Evolutionary conservation across 2,113 vertebrate genomes (phyloP).

Genomic region (Bungarus multicinctus): DNA sequence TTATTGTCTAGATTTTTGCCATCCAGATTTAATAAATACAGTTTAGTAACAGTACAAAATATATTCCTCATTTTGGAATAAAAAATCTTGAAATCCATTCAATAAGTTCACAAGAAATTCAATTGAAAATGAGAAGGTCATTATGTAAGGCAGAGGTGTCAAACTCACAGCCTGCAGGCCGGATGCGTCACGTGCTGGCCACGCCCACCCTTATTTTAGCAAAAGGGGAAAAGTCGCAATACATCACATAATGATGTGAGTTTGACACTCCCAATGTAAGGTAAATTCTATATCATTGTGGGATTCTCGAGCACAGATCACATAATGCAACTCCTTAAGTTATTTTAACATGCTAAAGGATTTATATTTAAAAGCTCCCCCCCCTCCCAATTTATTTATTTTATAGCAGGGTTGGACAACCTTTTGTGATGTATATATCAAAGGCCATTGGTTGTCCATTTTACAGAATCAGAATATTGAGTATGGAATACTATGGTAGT

Average conservation of each 20-base stretch:
- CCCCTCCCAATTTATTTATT: not conserved
- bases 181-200: too few relatives aligned
- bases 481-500: not conserved
- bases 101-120: not conserved
- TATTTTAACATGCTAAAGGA: not conserved
- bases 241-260: too few relatives aligned
- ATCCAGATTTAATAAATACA: not conserved
- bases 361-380: not conserved
- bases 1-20: not conserved
- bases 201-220: too few relatives aligned
- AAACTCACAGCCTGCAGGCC: too few relatives aligned
- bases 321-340: not conserved
- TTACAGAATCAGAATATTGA: not conserved
- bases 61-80: not conserved
- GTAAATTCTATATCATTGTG: not conserved
- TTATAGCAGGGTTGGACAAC: not conserved
- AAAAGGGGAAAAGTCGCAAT: too few relatives aligned
- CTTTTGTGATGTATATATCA: not conserved
- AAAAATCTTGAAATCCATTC: not conserved
- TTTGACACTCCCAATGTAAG: too few relatives aligned
- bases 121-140: not conserved
- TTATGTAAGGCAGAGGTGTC: not conserved
- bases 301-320: not conserved
- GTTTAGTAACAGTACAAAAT: not conserved
- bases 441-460: not conserved